Base-by-base conservation (phyloP, 2,888 invertebrate species). In the Eupithecia pulchellata region DNA sequence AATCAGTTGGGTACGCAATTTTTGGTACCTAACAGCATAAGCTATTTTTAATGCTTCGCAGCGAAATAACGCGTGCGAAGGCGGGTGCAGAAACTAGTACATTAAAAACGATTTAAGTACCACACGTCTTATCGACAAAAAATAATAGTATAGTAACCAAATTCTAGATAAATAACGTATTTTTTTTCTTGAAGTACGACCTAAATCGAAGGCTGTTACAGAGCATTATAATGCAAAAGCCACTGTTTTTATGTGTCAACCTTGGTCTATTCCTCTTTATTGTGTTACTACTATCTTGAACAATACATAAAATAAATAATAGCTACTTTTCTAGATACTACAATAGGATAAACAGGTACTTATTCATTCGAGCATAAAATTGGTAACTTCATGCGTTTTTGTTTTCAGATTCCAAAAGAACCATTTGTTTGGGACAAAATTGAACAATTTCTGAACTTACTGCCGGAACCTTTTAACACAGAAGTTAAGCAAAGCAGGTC, bases 371-470 rank as follows among this genome's bases (percentile, higher is more conserved):
- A 52, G 52, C 52, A 25, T 52, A 52, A 25, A 57, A 29, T n/a
- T n/a, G n/a, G n/a, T 27, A 57, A 20, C 8, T 20, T 25, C 17
- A 30, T 14, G 4, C 4, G 13, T 20, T 61, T 20, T 72, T 75
- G 73, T 64, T 75, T 66, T 55, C 88, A 94, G 88, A 86, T 93
- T 66, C 84, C 86, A 65, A 91, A 91, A 77, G 93, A 95, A 82
- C 96, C 98, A 47, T 95, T 96, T 84, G 91, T 98, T 71, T 98
- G 98, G 97, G 95, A 95, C 64, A 98, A 97, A 91, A 91, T 96
- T 69, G 95, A 96, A 82, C 95, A 96, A 83, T 98, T 98, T 89
- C 91, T 97, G 77, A 91, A 95, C 84, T 93, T 98, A 78, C 95
- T 97, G 80, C 98, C 98, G 68, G 96, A 96, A 77, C 90, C 91